Evolutionary conservation across 2,888 invertebrate species (phyloP).

Genomic region (Hypsopygia costalis): DNA sequence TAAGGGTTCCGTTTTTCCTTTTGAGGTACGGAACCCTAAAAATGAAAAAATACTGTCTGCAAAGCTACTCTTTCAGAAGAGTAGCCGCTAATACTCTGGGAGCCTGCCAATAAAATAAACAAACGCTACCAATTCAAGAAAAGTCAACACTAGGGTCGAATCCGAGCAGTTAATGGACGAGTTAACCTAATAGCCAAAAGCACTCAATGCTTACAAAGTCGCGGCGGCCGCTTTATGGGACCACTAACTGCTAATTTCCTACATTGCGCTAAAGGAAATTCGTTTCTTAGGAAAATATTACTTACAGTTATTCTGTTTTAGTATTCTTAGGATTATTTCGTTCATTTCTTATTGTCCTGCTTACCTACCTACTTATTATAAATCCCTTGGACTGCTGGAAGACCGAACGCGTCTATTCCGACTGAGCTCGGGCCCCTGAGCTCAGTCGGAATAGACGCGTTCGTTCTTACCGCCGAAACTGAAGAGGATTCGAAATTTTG

Average conservation of each 20-base stretch:
- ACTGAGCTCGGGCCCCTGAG: too few relatives aligned
- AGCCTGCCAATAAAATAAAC: slow-evolving; percentile 28
- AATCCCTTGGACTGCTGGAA: too few relatives aligned
- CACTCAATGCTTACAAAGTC: slow-evolving; percentile 78
- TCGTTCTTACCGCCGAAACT: too few relatives aligned
- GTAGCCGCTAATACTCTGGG: slow-evolving; percentile 13
- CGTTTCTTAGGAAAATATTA: slow-evolving; percentile 61
- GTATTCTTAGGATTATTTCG: slow-evolving; percentile 1
- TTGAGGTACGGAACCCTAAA: too few relatives aligned
- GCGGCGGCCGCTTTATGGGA: slow-evolving; percentile 65
- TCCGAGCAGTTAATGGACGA: slow-evolving; percentile 68
- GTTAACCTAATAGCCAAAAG: slow-evolving; percentile 78
- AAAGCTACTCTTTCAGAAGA: background rate
- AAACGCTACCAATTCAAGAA: slow-evolving; percentile 42
- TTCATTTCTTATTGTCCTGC: background rate
- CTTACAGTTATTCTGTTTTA: slow-evolving; percentile 9
- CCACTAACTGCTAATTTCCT: slow-evolving; percentile 76
- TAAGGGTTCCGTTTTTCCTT: too few relatives aligned
- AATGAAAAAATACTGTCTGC: background rate
- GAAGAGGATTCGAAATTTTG: too few relatives aligned
- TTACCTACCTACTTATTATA: too few relatives aligned
- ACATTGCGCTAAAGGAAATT: slow-evolving; percentile 65
- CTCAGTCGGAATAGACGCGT: too few relatives aligned
- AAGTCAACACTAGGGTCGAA: slow-evolving; percentile 59
- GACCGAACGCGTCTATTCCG: too few relatives aligned